Percentiles rank a stretch among this genome's conserved stretches.
Conservation (phyloP, 2,797 vertebrate genomes). For the Myotis vivesi region DNA sequence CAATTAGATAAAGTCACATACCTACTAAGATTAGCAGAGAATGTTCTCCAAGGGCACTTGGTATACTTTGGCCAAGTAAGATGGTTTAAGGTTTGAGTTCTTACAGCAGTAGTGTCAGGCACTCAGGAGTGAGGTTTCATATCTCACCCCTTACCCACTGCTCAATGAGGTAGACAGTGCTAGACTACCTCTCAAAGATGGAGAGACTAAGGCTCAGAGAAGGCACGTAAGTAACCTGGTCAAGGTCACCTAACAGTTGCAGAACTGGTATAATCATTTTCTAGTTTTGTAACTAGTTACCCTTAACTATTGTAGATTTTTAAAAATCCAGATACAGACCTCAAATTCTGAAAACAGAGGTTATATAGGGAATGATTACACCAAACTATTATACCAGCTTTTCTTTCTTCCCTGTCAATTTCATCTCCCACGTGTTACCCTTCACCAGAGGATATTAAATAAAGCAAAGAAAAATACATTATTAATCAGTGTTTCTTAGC, state of each 20-base stretch:
- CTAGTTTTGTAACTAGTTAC: background rate
- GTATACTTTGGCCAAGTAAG: background rate
- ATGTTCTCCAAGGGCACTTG: no score
- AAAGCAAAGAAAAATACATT: background rate
- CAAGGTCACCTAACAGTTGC: background rate
- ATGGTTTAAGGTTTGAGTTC: background rate
- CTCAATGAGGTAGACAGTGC: background rate
- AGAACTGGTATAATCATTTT: constrained; percentile 22
- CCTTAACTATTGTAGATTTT: constrained; percentile 1
- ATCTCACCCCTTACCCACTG: background rate
- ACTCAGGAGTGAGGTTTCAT: background rate
- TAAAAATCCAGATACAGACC: background rate
- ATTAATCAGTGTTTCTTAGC: background rate
- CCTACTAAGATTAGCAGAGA: background rate
- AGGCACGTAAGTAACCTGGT: background rate
- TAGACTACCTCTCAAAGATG: background rate
- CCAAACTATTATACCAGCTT: background rate
- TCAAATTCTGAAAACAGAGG: background rate
- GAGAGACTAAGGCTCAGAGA: background rate
- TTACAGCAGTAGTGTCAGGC: background rate
- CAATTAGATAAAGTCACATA: background rate
- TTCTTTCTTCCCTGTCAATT: background rate
- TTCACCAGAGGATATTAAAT: background rate
- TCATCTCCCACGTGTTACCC: background rate
- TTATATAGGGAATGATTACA: background rate